phyloP scores from a whole-genome alignment of 2,888 invertebrate genomes.

The Epicampocera succincta region DNA sequence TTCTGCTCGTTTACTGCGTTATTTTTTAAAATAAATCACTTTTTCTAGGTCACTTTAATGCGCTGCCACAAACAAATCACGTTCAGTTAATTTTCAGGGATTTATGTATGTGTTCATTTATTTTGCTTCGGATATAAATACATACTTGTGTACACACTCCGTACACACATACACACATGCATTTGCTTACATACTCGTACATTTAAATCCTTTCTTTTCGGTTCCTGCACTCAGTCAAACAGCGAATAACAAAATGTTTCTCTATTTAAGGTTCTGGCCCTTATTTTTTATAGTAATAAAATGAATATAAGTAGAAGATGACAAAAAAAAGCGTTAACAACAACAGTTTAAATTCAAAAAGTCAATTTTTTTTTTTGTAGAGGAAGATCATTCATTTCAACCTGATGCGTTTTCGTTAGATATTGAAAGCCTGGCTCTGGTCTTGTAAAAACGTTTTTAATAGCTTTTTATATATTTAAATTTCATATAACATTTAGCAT shows the following conservation, averaged over 20 bases:
- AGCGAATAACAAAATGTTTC: neutral
- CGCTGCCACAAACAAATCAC: constrained; percentile 72
- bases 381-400: too few species aligned
- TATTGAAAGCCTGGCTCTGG: too few species aligned
- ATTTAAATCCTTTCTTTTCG: constrained; percentile 5
- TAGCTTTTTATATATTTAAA: too few species aligned
- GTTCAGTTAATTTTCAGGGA: constrained; percentile 11
- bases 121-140: constrained; percentile 7
- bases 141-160: too few species aligned
- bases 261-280: neutral
- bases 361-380: too few species aligned
- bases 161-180: too few species aligned
- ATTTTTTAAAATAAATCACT: constrained; percentile 73
- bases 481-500: too few species aligned
- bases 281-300: constrained; percentile 1
- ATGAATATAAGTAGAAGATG: neutral
- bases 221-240: neutral
- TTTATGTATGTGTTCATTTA: constrained; percentile 24
- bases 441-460: too few species aligned
- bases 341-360: too few species aligned
- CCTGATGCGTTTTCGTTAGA: too few species aligned
- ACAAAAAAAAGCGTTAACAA: too few species aligned
- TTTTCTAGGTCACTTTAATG: constrained; percentile 76
- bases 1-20: neutral
- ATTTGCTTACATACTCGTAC: neutral